Percentiles rank a stretch among this genome's conserved stretches.
Evolutionary conservation across 2,113 vertebrate species (phyloP).

Genomic region (Passer domesticus): DNA sequence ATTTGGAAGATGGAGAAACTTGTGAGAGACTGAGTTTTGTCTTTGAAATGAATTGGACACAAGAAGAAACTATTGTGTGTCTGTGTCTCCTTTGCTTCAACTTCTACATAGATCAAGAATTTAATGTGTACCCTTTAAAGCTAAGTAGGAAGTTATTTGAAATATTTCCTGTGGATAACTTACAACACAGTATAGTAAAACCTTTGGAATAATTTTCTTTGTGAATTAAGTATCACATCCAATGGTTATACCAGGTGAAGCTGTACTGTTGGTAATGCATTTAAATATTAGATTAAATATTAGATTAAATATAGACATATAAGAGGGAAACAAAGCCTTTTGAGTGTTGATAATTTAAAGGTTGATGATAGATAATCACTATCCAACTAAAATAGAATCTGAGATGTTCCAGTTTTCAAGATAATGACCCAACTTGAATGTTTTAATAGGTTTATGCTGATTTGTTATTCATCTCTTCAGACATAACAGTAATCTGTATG

Average conservation of each 20-base stretch:
- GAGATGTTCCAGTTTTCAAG: neutral
- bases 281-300: neutral
- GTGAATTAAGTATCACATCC: neutral
- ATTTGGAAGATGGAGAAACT: neutral
- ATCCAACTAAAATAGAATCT: neutral
- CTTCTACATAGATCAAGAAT: neutral
- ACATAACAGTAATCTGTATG: neutral
- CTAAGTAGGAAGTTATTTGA: neutral
- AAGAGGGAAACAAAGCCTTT: neutral
- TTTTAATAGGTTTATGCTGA: neutral
- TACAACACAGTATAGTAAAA: neutral
- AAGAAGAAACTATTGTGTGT: neutral
- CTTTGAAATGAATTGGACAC: neutral
- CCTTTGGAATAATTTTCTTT: neutral
- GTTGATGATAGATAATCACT: neutral
- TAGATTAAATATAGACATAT: neutral
- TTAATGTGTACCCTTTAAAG: neutral
- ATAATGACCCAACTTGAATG: neutral
- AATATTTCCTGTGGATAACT: neutral
- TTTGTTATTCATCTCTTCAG: neutral
- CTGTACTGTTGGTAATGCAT: neutral
- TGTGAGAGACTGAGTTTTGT: neutral
- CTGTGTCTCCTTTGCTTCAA: neutral
- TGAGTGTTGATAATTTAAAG: neutral
- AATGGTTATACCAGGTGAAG: neutral